A percentile compares a stretch with the other conserved stretches of the same genome.
These are phyloP conservation scores for Trachemys scripta DNA, from an alignment of 2,113 vertebrate genomes.

Conservation along the genomic window DNA sequence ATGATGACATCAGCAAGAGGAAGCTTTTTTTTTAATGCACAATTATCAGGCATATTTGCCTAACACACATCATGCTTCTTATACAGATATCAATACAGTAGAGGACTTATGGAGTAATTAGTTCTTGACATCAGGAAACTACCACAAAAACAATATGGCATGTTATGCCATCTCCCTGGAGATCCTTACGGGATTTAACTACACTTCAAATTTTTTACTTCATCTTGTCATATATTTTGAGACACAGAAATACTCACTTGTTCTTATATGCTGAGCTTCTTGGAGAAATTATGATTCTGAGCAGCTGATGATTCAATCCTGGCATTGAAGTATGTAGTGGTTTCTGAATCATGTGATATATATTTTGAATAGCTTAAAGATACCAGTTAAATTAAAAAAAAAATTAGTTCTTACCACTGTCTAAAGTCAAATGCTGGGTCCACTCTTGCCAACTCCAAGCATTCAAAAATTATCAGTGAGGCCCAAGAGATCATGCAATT, in stretches of 20 bases:
- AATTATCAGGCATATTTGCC: neutral
- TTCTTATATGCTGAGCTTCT: neutral
- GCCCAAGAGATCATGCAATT: neutral
- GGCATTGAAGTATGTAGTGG: neutral
- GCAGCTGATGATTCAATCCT: neutral
- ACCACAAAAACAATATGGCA: neutral
- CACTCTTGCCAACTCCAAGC: neutral
- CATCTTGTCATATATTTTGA: neutral
- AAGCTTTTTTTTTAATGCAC: neutral
- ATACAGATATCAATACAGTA: neutral
- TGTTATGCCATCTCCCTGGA: neutral
- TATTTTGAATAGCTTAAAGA: neutral
- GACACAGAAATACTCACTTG: neutral
- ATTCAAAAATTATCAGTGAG: neutral
- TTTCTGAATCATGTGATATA: neutral
- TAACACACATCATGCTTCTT: neutral
- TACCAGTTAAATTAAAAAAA: neutral
- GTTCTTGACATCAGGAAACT: fast-evolving
- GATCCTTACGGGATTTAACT: neutral
- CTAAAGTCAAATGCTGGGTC: neutral
- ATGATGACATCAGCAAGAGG: neutral
- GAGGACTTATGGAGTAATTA: neutral
- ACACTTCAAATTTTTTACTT: neutral
- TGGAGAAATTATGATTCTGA: neutral
- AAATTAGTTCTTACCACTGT: neutral